Evolutionary conservation across 2,113 vertebrate species (phyloP), one percentile per base, ranked within the genome.

Genomic region (Sinocyclocheilus maitianheensis): DNA sequence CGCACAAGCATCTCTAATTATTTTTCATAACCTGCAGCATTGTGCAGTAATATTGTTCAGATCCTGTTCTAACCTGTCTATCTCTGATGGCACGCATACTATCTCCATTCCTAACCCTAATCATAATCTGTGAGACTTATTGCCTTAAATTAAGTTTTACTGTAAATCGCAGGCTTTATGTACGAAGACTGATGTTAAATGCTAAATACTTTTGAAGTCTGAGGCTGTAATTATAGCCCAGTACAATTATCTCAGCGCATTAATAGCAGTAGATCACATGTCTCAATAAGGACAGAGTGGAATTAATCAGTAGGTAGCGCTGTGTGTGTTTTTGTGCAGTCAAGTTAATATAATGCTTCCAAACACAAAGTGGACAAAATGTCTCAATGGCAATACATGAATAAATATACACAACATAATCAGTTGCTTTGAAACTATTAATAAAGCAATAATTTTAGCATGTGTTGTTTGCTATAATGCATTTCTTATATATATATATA

Each of bases 191-290:
- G 96, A 97, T 97, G 96, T 95, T 86, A 93, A 96, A 95, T 94
- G 92, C 92, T 93, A 93, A 90, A 92, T 92, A 96, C 95, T 95
- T 92, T 91, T 95, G 89, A 97, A 97, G 95, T 95, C 95, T 92
- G 92, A 96, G 96, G 94, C 95, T 96, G 95, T 96, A 97, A 96
- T 97, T 97, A 97, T 96, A 96, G 96, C 97, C 96, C 95, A 65
- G 92, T 94, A 95, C 96, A 97, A 98, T 98, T 97, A 98, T 98
- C 96, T 96, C 91, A 94, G 94, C 93, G 95, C 97, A 96, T 97
- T 98, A 98, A 97, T 96, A 97, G 96, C 96, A 95, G 95, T 94
- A 97, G 96, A 97, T 97, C 97, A 95, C 95, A 93, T 95, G 97
- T 96, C 96, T 97, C 96, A 96, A 96, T 96, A 94, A 94, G 94